Evolutionary conservation across 1,140 invertebrate genomes (phyloP), one percentile per base, ranked within the genome.

Genomic region (Pristionchus pacificus): DNA sequence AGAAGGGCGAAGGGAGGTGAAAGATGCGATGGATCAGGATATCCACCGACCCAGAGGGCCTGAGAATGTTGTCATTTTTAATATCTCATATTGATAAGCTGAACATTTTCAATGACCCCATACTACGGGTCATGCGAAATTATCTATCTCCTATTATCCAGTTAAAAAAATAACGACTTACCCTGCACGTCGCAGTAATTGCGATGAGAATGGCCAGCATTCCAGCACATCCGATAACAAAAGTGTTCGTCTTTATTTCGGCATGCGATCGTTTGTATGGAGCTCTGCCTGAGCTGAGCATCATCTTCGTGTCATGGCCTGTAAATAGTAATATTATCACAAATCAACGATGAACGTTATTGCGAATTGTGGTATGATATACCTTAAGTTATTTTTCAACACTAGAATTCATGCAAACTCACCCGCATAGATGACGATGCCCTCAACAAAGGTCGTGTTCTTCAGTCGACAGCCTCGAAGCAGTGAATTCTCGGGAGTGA

Each of bases 261-360:
- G 97, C 86, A 66, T 90, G 89, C 57, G 93, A 96, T 74, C 93
- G 89, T 86, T 97, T 98, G 85, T 97, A 95, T 74, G 93, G 88
- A 74, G 93, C 93, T 68, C 93, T 92, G 74, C 93, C 91, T 85
- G 96, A 97, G 85, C 97, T 97, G 29, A 97, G 88, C 92, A 97
- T 94, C 1, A 94, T 93, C 87, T 97, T 97, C 1, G 94, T 96
- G 87, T 97, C 94, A 85, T 94, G 92, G 75, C 94, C 91, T 91
- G 76, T 24, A 76, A 60, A 24, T 62, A 66, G 33, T 65, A 32
- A 27, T 58, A 33, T 13, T 65, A 13, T 65, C n/a, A n/a, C n/a
- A n/a, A n/a, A n/a, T n/a, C n/a, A n/a, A n/a, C n/a, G n/a, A n/a
- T n/a, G n/a, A n/a, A n/a, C n/a, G n/a, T n/a, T n/a, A n/a, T n/a